These are phyloP conservation scores for Corythaixoides concolor DNA, from an alignment of 2,113 vertebrate genomes.

Conservation along the genomic window DNA sequence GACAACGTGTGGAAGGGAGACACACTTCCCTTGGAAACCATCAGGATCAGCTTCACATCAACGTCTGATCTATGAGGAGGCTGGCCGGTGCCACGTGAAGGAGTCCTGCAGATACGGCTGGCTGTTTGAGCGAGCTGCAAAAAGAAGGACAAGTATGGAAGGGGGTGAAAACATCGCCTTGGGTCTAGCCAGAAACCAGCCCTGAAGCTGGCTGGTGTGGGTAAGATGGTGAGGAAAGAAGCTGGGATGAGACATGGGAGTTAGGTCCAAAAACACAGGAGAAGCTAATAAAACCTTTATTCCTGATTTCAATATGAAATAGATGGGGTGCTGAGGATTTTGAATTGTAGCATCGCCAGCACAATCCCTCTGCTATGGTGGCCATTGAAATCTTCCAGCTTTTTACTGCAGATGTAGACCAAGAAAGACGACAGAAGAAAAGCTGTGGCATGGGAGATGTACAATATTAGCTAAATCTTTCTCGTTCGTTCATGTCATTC, in stretches of 20 bases:
- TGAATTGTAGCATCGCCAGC: background rate
- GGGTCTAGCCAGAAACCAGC: background rate
- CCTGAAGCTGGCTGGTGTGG: background rate
- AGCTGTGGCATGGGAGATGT: background rate
- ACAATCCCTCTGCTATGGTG: background rate
- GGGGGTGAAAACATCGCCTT: background rate
- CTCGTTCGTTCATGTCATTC: background rate
- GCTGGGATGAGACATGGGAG: background rate
- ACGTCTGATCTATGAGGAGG: background rate
- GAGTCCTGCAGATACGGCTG: background rate
- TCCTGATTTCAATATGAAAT: background rate
- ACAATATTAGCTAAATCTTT: background rate
- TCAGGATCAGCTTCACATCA: background rate
- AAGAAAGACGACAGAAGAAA: background rate
- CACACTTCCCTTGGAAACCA: background rate
- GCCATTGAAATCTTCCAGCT: background rate
- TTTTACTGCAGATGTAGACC: background rate
- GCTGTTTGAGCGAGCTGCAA: accelerated
- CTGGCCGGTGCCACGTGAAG: background rate
- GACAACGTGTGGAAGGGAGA: background rate
- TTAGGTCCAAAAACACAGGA: background rate
- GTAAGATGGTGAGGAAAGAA: background rate
- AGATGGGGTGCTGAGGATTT: background rate
- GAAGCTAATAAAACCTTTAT: background rate
- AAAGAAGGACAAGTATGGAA: background rate